Percentiles rank a stretch among this genome's conserved stretches.
phyloP scores from a whole-genome alignment of 2,888 invertebrate species.

The Lasius platythorax region DNA sequence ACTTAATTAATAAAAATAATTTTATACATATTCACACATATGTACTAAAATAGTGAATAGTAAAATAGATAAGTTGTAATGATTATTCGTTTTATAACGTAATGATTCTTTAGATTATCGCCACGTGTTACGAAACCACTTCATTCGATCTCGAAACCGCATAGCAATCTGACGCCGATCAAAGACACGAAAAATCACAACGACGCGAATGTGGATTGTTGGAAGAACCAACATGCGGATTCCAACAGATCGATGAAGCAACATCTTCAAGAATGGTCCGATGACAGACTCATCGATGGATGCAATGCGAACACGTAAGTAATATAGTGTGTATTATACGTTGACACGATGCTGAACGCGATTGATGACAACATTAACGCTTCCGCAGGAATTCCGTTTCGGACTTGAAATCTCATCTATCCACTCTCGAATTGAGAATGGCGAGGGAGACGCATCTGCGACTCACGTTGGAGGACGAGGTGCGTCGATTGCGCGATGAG shows the following conservation, averaged over 20 bases:
- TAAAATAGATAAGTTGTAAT: not conserved
- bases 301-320: slow-evolving; percentile 81
- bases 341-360: not conserved
- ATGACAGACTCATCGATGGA: slow-evolving; percentile 80
- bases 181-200: slow-evolving; percentile 78
- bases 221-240: slow-evolving; percentile 81
- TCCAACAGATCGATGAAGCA: slow-evolving; percentile 78
- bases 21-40: not conserved
- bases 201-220: slow-evolving; percentile 81
- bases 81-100: not conserved
- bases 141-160: slow-evolving; percentile 80
- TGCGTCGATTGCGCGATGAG: slow-evolving; percentile 92
- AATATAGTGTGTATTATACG: not conserved
- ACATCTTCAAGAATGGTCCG: slow-evolving; percentile 81
- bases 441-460: slow-evolving; percentile 89
- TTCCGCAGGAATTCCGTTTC: slow-evolving; percentile 85
- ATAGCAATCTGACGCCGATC: slow-evolving; percentile 77
- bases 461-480: slow-evolving; percentile 90
- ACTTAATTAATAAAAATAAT: slow-evolving; percentile 4
- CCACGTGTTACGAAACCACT: slow-evolving; percentile 84
- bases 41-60: not conserved
- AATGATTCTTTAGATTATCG: slow-evolving; percentile 78
- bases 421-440: slow-evolving; percentile 88
- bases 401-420: slow-evolving; percentile 88
- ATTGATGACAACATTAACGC: not conserved